Conservation (phyloP, 2,888 invertebrate species). For the Adelphocoris suturalis region DNA sequence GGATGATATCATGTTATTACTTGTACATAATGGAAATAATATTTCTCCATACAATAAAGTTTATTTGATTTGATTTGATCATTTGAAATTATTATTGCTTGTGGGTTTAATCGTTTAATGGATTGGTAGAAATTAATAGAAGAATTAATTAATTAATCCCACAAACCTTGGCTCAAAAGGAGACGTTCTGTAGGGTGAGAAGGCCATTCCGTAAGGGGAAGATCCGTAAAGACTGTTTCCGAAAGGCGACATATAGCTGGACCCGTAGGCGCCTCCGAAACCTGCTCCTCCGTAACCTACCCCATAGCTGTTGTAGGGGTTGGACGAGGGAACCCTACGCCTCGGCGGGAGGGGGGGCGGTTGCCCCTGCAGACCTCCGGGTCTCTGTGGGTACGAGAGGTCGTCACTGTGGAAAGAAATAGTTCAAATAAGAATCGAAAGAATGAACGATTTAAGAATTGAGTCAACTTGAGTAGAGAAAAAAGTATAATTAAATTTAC, state of each 20-base stretch:
- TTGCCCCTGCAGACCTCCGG: neutral
- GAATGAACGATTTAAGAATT: neutral
- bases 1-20: too few relatives aligned
- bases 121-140: too few relatives aligned
- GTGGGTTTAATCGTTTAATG: too few relatives aligned
- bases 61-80: too few relatives aligned
- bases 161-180: too few relatives aligned
- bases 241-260: neutral
- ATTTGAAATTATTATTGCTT: too few relatives aligned
- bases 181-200: neutral
- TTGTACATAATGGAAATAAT: too few relatives aligned
- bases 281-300: neutral
- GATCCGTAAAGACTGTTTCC: neutral
- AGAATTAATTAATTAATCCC: too few relatives aligned
- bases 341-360: constrained; percentile 26
- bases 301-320: neutral
- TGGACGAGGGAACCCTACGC: neutral
- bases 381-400: neutral
- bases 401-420: neutral
- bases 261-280: neutral
- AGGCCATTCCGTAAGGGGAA: neutral
- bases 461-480: too few relatives aligned
- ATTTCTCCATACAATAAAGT: too few relatives aligned
- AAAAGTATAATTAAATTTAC: too few relatives aligned
- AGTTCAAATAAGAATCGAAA: neutral